phyloP scores from a whole-genome alignment of 2,797 vertebrate species.

The Acanthurus tractus region DNA sequence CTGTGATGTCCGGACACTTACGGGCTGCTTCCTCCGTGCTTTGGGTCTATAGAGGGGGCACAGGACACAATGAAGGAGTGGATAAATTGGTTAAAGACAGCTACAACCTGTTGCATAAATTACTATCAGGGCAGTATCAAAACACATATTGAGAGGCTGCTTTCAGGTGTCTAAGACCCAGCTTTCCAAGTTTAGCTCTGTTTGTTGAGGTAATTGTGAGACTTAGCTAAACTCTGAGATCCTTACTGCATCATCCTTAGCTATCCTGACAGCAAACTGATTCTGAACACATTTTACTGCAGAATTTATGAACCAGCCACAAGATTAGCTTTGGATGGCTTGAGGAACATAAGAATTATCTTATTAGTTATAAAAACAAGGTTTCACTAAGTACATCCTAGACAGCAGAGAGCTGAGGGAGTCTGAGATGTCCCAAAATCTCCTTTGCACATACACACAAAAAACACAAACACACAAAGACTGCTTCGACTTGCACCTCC shows the following conservation, averaged over 20 bases:
- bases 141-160: too few relatives aligned
- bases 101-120: not conserved
- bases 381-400: constrained; percentile 32
- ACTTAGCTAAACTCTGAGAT: not conserved
- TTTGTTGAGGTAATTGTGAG: not conserved
- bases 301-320: too few relatives aligned
- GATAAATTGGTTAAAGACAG: not conserved
- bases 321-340: too few relatives aligned
- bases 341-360: too few relatives aligned
- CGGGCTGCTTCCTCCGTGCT: constrained; percentile 89
- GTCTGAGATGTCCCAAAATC: constrained; percentile 29
- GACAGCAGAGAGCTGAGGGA: constrained; percentile 20
- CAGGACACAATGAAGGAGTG: constrained; percentile 7
- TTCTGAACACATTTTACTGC: too few relatives aligned
- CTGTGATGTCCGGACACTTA: constrained; percentile 91
- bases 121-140: not conserved
- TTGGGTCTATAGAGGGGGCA: constrained; percentile 80
- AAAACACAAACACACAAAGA: not conserved
- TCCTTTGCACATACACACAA: constrained; percentile 9
- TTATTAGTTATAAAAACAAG: not conserved
- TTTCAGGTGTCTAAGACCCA: not conserved
- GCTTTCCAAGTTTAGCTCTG: not conserved
- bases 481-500: too few relatives aligned
- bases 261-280: too few relatives aligned
- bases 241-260: too few relatives aligned